A percentile compares a stretch with the other conserved stretches of the same genome.
phyloP scores from a whole-genome alignment of 2,113 vertebrate genomes.

The Tachysurus vachellii region DNA sequence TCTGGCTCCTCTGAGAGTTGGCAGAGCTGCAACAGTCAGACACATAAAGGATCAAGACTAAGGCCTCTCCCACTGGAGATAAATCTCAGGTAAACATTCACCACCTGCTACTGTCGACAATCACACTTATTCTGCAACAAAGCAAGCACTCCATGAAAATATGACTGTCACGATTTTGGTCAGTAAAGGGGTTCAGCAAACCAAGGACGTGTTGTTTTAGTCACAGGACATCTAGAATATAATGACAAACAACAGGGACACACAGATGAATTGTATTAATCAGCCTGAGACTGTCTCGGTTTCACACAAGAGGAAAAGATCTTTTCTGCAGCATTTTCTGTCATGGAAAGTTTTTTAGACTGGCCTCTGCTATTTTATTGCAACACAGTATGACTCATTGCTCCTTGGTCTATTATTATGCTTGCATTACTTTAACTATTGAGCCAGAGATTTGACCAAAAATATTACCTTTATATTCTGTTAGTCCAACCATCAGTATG shows the following conservation, averaged over 20 bases:
- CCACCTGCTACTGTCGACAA: conserved; percentile 10
- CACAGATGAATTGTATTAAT: conserved; percentile 41
- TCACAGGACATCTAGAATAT: conserved; percentile 21
- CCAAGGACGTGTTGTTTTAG: not conserved
- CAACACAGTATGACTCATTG: conserved; percentile 22
- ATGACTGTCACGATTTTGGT: not conserved
- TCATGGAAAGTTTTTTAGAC: conserved; percentile 36
- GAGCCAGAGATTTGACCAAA: not conserved
- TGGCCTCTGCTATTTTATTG: conserved; percentile 40
- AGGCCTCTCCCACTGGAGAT: conserved; percentile 17
- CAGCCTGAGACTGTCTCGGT: conserved; percentile 17
- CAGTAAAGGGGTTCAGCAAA: not conserved
- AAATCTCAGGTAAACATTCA: conserved; percentile 27
- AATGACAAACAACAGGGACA: conserved; percentile 35
- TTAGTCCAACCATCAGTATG: not conserved
- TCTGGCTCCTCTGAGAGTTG: conserved; percentile 14
- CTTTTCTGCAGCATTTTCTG: conserved; percentile 33
- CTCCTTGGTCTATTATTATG: conserved; percentile 23
- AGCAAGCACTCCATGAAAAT: not conserved
- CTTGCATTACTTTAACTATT: conserved; percentile 8
- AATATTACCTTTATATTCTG: not conserved
- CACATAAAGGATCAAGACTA: conserved; percentile 20
- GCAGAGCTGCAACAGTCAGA: conserved; percentile 34
- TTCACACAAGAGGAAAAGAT: conserved; percentile 26
- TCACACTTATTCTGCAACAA: not conserved